Evolutionary conservation across 2,797 vertebrate genomes (phyloP), one percentile per base, ranked within the genome.

Genomic region (Harpagifer antarcticus): DNA sequence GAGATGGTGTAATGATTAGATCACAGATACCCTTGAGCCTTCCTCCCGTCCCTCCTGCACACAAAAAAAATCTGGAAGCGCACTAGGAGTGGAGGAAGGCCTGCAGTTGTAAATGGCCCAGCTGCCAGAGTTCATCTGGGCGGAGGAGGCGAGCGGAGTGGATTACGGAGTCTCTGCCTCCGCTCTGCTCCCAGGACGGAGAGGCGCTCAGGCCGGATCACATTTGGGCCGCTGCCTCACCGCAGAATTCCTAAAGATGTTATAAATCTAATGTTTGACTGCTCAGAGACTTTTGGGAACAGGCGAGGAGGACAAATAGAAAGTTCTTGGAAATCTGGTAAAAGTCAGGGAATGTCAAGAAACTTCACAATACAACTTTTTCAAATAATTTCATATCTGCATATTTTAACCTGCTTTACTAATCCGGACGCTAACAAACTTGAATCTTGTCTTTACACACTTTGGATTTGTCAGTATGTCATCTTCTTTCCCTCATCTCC

Each of bases 1-100:
- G 89, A 86, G 91, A 90, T 89, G 87, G 79, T 93, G 90, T 91
- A 89, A 91, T 93, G 93, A 95, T 94, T 92, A 93, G 93, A 93
- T 93, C 90, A 90, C 87, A 79, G 90, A 91, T 90, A 92, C 89
- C 91, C 92, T 89, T 90, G 91, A 93, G 91, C 82, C 88, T 86
- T 78, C 84, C 75, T 65, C 74, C 73, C 43, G 17, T 82, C 80
- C 71, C 82, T 80, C 69, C 76, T 20, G 74, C 56, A 40, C 75
- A 69, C 72, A 71, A 50, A 49, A 50, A 56, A 74, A 62, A 74
- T 74, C 74, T 83, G 78, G 78, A 79, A 68, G 74, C 68, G 48
- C 27, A 53, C 61, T 81, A 31, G 43, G 61, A 64, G 57, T 66
- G 74, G 72, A 84, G 74, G 79, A 71, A 72, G 69, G 72, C 77